phyloP scores from a whole-genome alignment of 2,888 invertebrate species.

The Crossocerus cetratus region DNA sequence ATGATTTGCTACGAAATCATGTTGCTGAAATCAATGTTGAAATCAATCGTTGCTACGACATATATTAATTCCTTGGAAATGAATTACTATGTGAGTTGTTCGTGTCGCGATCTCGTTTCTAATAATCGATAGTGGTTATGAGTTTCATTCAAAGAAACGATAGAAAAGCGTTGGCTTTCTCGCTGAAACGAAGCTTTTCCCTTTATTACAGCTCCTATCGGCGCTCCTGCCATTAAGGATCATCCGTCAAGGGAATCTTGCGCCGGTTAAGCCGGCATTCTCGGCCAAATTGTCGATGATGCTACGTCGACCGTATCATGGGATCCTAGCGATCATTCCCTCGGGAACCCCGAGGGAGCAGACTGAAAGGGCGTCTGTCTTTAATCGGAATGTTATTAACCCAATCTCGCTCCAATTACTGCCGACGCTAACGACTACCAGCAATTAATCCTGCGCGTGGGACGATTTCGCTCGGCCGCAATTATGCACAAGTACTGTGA shows the following conservation, averaged over 20 bases:
- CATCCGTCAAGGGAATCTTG: conserved; percentile 7
- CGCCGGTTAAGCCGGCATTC: not conserved
- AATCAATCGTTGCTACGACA: too few species aligned
- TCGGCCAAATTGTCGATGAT: not conserved
- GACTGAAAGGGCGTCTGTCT: not conserved
- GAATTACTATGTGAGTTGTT: too few species aligned
- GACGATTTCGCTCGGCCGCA: not conserved
- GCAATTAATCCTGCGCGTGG: not conserved
- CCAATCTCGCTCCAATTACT: not conserved
- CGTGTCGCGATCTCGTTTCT: too few species aligned
- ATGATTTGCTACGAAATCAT: too few species aligned
- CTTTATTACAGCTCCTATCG: too few species aligned
- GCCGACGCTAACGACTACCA: not conserved
- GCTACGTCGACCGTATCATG: not conserved
- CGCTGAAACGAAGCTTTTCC: too few species aligned
- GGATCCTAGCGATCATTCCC: not conserved
- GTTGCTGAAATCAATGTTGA: too few species aligned
- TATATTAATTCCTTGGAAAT: too few species aligned
- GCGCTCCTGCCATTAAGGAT: not conserved
- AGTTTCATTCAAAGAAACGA: too few species aligned
- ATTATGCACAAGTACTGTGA: too few species aligned
- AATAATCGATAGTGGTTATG: too few species aligned
- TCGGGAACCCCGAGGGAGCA: not conserved
- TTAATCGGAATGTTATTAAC: conserved; percentile 3
- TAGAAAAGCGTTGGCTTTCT: too few species aligned